Evolutionary conservation across 2,797 vertebrate genomes (phyloP).

Genomic region (Sciurus vulgaris): DNA sequence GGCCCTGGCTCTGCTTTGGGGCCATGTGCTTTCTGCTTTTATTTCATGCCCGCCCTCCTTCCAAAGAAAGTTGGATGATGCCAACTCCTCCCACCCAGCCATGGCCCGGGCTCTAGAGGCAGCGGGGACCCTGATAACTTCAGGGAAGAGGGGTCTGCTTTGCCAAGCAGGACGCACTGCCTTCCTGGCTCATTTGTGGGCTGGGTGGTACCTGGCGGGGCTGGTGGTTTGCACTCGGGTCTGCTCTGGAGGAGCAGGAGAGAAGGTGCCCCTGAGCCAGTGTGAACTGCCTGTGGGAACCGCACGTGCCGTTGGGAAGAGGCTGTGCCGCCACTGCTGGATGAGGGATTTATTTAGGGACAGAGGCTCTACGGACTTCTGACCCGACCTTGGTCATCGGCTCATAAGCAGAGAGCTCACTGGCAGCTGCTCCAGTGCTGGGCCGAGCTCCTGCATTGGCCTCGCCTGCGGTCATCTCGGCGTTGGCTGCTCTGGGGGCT

Average conservation of each 20-base stretch:
- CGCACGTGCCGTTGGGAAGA: background rate
- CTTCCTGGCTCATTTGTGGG: background rate
- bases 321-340: background rate
- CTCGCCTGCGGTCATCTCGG: accelerated
- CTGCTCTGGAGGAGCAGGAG: background rate
- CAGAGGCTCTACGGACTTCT: background rate
- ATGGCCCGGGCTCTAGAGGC: background rate
- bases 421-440: accelerated
- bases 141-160: background rate
- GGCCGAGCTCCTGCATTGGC: accelerated
- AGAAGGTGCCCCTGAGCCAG: accelerated
- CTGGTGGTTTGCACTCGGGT: too few species aligned
- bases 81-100: background rate
- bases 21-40: conserved; percentile 78
- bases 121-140: background rate
- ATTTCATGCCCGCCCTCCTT: conserved; percentile 49
- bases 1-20: background rate
- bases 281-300: accelerated
- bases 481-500: background rate
- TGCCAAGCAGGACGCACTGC: background rate
- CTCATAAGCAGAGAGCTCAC: background rate
- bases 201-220: background rate
- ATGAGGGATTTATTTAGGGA: background rate
- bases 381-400: background rate
- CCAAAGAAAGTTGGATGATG: conserved; percentile 5